phyloP scores from a whole-genome alignment of 2,888 invertebrate species.

The Ditula angustiorana region DNA sequence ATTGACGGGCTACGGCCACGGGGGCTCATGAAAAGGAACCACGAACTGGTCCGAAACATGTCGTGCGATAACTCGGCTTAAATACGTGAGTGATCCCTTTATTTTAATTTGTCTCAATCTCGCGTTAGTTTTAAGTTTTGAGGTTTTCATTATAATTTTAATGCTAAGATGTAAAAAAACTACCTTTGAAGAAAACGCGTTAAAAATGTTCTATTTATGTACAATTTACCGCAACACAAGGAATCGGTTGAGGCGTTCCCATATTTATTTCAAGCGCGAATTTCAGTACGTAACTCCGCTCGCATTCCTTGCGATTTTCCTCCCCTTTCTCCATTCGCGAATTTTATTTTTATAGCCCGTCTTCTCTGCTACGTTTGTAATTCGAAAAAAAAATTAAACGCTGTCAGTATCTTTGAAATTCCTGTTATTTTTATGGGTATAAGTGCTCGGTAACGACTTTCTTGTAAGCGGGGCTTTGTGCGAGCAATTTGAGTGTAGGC shows the following conservation, averaged over 20 bases:
- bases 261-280: constrained; percentile 11
- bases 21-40: too few relatives aligned
- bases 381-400: constrained; percentile 56
- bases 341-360: constrained; percentile 72
- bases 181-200: too few relatives aligned
- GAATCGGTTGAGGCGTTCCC: neutral
- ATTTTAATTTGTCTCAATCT: too few relatives aligned
- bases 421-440: constrained; percentile 26
- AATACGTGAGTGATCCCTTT: too few relatives aligned
- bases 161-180: too few relatives aligned
- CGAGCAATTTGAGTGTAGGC: constrained; percentile 6
- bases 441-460: neutral
- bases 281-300: constrained; percentile 51
- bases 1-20: too few relatives aligned
- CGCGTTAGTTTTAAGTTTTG: too few relatives aligned
- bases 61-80: too few relatives aligned
- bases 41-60: too few relatives aligned
- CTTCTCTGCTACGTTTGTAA: constrained; percentile 65
- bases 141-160: too few relatives aligned
- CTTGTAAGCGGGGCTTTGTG: constrained; percentile 15
- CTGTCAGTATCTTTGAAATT: constrained; percentile 14
- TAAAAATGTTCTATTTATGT: constrained; percentile 2
- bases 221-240: neutral
- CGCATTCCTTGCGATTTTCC: constrained; percentile 67
- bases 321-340: constrained; percentile 59